Percentiles rank a stretch among this genome's conserved stretches.
phyloP scores from a whole-genome alignment of 1,140 invertebrate species.

The Streblospio benedicti region DNA sequence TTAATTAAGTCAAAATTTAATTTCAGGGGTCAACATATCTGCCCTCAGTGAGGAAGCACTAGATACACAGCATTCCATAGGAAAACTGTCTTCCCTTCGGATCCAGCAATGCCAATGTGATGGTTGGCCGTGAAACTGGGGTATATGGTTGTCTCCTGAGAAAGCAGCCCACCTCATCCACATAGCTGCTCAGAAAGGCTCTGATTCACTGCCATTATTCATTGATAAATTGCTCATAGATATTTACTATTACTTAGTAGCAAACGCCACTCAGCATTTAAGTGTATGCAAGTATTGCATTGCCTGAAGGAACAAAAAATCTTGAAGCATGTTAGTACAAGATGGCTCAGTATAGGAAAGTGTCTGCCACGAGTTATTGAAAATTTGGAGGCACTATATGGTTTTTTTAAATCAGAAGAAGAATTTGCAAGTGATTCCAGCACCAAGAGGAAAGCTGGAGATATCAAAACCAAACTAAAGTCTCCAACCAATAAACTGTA shows the following conservation, averaged over 20 bases:
- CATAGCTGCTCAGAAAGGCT: slow-evolving; percentile 19
- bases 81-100: slow-evolving; percentile 24
- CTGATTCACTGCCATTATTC: slow-evolving; percentile 7
- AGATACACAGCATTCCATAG: slow-evolving; percentile 22
- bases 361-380: slow-evolving; percentile 15
- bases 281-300: too few species aligned
- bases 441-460: neutral
- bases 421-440: neutral
- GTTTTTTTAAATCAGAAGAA: slow-evolving; percentile 12
- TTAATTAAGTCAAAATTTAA: too few species aligned
- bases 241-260: too few species aligned
- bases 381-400: slow-evolving; percentile 15
- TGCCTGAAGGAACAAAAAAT: slow-evolving; percentile 21
- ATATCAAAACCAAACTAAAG: neutral
- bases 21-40: too few species aligned
- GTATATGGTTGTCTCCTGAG: slow-evolving; percentile 16
- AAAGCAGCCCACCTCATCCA: slow-evolving; percentile 20
- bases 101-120: slow-evolving; percentile 26
- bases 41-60: too few species aligned
- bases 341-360: slow-evolving; percentile 20
- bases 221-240: too few species aligned
- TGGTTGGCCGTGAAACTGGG: slow-evolving; percentile 21
- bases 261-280: too few species aligned
- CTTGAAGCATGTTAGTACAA: slow-evolving; percentile 22
- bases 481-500: slow-evolving; percentile 1